These are phyloP conservation scores for Pocillopora damicornis DNA, from an alignment of 64 coral and sea anemone species.

Conservation along the genomic window DNA sequence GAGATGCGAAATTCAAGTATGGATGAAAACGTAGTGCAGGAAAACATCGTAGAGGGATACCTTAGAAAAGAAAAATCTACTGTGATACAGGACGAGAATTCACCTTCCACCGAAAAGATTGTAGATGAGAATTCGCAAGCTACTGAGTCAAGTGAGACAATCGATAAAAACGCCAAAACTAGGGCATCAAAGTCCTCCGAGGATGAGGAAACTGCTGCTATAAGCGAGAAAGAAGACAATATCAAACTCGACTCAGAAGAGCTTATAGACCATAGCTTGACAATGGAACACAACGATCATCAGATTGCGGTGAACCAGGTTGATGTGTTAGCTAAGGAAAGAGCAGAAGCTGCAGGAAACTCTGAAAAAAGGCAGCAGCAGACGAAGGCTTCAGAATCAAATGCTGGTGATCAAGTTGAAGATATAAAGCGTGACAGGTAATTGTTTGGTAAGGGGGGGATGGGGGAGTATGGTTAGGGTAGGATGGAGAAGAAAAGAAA, in stretches of 20 bases:
- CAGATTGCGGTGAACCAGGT: neutral
- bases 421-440: neutral
- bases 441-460: neutral
- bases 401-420: neutral
- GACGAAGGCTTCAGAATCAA: neutral
- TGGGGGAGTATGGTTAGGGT: neutral
- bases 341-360: neutral
- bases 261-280: neutral
- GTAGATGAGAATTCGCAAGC: neutral
- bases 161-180: neutral
- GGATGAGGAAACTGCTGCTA: neutral
- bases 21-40: neutral
- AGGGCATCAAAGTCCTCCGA: neutral
- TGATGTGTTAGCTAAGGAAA: neutral
- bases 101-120: neutral
- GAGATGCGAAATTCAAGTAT: neutral
- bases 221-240: neutral
- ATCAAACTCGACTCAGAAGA: neutral
- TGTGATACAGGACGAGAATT: neutral
- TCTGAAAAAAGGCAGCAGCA: neutral
- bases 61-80: neutral
- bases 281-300: neutral
- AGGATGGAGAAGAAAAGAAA: neutral
- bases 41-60: neutral
- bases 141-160: slow-evolving; percentile 2